Conservation (phyloP, 2,113 vertebrate genomes). For the Scalopus aquaticus region DNA sequence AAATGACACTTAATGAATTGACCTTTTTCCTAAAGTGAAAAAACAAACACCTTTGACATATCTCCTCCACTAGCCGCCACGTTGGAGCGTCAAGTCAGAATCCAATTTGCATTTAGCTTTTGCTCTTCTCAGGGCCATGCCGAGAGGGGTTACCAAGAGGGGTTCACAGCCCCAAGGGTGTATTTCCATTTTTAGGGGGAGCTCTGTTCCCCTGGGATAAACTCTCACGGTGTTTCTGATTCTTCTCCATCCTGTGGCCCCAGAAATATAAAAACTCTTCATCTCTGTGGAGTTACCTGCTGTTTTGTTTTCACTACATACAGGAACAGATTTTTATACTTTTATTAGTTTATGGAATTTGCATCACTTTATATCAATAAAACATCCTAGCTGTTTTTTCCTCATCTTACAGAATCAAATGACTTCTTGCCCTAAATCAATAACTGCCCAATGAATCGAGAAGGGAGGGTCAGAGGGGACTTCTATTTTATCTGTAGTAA, state of each 20-base stretch:
- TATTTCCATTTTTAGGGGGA: not conserved
- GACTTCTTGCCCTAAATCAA: not conserved
- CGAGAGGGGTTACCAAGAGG: fast-evolving
- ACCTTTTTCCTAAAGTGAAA: not conserved
- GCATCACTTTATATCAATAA: not conserved
- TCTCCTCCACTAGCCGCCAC: not conserved
- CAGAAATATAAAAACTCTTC: not conserved
- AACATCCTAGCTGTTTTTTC: not conserved
- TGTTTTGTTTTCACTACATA: not conserved
- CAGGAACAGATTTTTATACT: not conserved
- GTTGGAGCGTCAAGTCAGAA: fast-evolving
- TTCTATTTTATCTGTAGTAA: not conserved
- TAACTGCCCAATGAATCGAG: not conserved
- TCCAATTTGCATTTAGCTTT: not conserved
- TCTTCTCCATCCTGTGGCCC: not conserved
- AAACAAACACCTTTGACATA: not conserved
- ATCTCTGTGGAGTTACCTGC: not conserved
- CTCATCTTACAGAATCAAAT: not conserved
- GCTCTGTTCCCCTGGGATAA: not conserved
- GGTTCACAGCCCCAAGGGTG: fast-evolving
- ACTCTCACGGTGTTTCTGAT: not conserved
- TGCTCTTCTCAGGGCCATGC: not conserved
- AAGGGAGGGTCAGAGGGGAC: not conserved
- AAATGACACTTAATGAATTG: not conserved
- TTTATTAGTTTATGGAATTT: not conserved